Percentiles rank a stretch among this genome's conserved stretches.
These are phyloP conservation scores for Eugnorisma glareosa DNA, from an alignment of 2,888 invertebrate species.

Conservation along the genomic window DNA sequence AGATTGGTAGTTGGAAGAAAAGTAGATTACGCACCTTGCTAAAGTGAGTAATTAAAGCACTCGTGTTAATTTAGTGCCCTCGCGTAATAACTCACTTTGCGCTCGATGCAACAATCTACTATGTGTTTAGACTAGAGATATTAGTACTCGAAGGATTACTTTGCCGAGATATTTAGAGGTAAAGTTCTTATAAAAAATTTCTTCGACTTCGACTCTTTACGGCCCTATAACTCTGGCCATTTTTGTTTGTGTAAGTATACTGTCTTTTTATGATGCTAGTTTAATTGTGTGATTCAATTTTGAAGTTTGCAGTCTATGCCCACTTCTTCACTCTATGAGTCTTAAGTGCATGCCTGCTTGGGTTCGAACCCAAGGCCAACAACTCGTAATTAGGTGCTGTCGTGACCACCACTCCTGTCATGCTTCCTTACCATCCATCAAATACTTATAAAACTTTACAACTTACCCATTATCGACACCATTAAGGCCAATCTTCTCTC, in stretches of 20 bases:
- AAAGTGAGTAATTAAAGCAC: too few relatives aligned
- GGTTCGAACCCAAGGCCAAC: neutral
- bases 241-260: too few relatives aligned
- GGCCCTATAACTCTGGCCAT: neutral
- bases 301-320: neutral
- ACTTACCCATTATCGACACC: slow-evolving; percentile 97
- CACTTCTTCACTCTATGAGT: too few relatives aligned
- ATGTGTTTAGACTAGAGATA: too few relatives aligned
- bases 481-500: slow-evolving; percentile 97
- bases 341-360: neutral
- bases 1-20: too few relatives aligned
- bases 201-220: neutral
- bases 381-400: neutral
- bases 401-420: neutral
- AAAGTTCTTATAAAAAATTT: too few relatives aligned
- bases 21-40: too few relatives aligned
- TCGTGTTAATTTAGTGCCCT: too few relatives aligned
- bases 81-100: too few relatives aligned
- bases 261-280: neutral
- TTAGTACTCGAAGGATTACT: too few relatives aligned
- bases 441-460: neutral
- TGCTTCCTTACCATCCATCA: neutral
- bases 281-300: neutral
- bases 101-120: too few relatives aligned
- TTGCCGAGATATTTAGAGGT: too few relatives aligned